phyloP scores from a whole-genome alignment of 2,797 vertebrate genomes.

The Linurgus olivaceus region DNA sequence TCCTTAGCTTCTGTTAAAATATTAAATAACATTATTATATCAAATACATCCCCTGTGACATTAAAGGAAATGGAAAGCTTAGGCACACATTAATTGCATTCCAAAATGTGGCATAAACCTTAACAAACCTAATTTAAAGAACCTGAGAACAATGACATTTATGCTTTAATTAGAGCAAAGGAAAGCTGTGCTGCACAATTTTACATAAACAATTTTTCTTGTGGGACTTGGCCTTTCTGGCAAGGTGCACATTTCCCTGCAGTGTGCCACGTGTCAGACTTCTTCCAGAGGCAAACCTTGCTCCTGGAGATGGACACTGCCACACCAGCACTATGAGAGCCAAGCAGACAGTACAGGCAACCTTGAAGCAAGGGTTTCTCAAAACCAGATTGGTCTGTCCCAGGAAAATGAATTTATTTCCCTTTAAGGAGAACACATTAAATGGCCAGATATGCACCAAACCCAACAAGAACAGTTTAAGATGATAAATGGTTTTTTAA shows the following conservation, averaged over 20 bases:
- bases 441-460: neutral
- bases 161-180: conserved; percentile 42
- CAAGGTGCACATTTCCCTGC: neutral
- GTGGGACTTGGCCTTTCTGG: neutral
- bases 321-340: neutral
- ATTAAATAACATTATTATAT: conserved; percentile 13
- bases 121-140: conserved; percentile 25
- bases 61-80: conserved; percentile 35
- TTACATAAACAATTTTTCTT: neutral
- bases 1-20: conserved; percentile 23
- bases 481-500: conserved; percentile 25
- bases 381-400: neutral
- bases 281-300: neutral
- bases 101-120: neutral
- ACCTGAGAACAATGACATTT: neutral
- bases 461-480: neutral
- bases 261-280: neutral
- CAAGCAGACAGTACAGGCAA: neutral
- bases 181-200: neutral
- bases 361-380: neutral
- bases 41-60: conserved; percentile 3
- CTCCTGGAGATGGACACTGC: neutral
- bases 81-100: neutral
- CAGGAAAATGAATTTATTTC: conserved; percentile 12
- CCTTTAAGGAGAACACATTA: neutral